Percentiles rank a stretch among this genome's conserved stretches.
Evolutionary conservation across 2,113 vertebrate species (phyloP).

Genomic region (Myotis yumanensis): DNA sequence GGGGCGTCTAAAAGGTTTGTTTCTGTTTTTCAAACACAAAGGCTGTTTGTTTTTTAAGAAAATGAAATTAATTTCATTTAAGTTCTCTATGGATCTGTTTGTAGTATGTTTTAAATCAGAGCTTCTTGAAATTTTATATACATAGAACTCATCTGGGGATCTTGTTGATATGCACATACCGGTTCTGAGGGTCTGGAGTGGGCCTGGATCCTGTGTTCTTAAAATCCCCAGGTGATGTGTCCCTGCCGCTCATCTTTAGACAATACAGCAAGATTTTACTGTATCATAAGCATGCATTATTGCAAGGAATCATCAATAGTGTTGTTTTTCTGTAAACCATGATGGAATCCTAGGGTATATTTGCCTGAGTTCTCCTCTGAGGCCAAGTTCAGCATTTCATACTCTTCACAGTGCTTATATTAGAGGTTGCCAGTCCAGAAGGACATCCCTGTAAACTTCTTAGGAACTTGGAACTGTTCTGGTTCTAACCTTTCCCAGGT

Average conservation of each 20-base stretch:
- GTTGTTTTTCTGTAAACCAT: neutral
- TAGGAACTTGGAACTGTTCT: neutral
- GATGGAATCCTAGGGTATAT: neutral
- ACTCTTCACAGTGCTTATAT: neutral
- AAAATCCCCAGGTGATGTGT: neutral
- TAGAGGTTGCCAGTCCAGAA: neutral
- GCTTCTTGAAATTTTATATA: neutral
- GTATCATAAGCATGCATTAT: neutral
- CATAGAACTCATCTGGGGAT: neutral
- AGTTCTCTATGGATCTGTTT: neutral
- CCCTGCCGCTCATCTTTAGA: neutral
- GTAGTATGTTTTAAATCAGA: neutral
- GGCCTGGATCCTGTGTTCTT: neutral
- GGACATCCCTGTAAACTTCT: neutral
- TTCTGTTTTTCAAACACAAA: constrained; percentile 45
- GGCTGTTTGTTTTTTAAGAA: neutral
- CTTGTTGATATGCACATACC: neutral
- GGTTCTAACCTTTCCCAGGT: neutral
- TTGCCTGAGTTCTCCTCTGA: neutral
- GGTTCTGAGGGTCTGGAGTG: neutral
- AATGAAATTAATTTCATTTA: neutral
- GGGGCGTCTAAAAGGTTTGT: neutral
- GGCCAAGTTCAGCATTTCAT: neutral
- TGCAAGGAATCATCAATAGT: neutral
- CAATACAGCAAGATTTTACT: neutral